Conservation (phyloP, 2,888 invertebrate genomes). For the Thymelicus acteon region DNA sequence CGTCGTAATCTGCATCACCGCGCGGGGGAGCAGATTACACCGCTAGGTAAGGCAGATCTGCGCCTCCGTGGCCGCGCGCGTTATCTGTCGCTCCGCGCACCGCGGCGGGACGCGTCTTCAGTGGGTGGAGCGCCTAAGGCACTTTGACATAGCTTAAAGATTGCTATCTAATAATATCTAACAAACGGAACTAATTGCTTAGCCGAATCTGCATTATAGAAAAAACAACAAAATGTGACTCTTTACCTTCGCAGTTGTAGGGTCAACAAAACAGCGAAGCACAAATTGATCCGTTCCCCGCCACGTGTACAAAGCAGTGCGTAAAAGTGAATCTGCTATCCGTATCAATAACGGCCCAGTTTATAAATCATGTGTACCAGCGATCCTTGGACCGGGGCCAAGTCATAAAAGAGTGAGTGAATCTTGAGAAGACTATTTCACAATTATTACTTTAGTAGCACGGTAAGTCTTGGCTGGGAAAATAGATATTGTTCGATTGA, state of each 20-base stretch:
- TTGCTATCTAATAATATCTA: too few relatives aligned
- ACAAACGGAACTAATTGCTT: too few relatives aligned
- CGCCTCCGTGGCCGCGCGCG: too few relatives aligned
- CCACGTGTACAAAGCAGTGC: slow-evolving; percentile 54
- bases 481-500: not conserved
- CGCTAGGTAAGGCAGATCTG: too few relatives aligned
- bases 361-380: slow-evolving; percentile 72
- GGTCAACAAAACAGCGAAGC: slow-evolving; percentile 32
- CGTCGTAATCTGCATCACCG: too few relatives aligned
- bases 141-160: too few relatives aligned
- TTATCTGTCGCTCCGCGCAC: too few relatives aligned
- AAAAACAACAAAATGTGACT: not conserved
- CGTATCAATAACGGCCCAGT: slow-evolving; percentile 69
- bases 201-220: too few relatives aligned
- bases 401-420: slow-evolving; percentile 39
- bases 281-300: slow-evolving; percentile 70
- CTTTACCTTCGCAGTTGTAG: slow-evolving; percentile 4
- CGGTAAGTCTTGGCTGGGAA: slow-evolving; percentile 10
- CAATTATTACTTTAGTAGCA: slow-evolving; percentile 11
- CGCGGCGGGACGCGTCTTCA: too few relatives aligned
- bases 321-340: slow-evolving; percentile 65
- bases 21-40: too few relatives aligned
- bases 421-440: slow-evolving; percentile 22
- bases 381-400: slow-evolving; percentile 48
- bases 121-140: too few relatives aligned